Conservation (phyloP, 2,888 invertebrate species). For the Mythimna lalbum region DNA sequence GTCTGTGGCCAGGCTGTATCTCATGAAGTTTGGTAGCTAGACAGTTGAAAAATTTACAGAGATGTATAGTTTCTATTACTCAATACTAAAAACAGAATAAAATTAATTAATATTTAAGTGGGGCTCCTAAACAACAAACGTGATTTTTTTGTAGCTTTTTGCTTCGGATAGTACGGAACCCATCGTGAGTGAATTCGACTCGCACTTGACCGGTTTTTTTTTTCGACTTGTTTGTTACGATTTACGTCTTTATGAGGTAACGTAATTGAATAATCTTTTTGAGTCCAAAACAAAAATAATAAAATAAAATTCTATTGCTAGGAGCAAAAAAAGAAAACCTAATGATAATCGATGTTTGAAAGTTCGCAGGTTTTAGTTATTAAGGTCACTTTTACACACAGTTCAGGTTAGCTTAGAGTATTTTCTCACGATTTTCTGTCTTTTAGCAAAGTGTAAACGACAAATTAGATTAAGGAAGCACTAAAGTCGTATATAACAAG, state of each 20-base stretch:
- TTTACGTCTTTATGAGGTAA: slow-evolving; percentile 5
- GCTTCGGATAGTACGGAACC: no score
- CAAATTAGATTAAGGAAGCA: slow-evolving; percentile 22
- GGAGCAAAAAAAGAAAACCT: slow-evolving; percentile 11
- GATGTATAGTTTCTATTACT: no score
- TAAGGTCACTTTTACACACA: slow-evolving; percentile 46
- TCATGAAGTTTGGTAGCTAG: no score
- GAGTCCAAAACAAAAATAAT: not conserved
- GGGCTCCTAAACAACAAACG: no score
- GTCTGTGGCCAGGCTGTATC: no score
- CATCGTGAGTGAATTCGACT: no score
- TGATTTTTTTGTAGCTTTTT: no score
- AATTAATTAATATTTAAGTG: no score
- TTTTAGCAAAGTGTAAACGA: slow-evolving; percentile 8
- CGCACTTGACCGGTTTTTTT: not conserved
- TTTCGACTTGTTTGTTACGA: slow-evolving; percentile 25
- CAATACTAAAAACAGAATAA: no score
- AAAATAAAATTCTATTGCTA: slow-evolving; percentile 8
- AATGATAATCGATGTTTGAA: slow-evolving; percentile 35
- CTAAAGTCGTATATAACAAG: slow-evolving; percentile 19
- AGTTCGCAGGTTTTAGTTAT: slow-evolving; percentile 42
- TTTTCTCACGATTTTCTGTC: slow-evolving; percentile 13
- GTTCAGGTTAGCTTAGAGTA: slow-evolving; percentile 3
- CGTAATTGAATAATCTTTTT: slow-evolving; percentile 39
- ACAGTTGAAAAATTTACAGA: no score